A percentile compares a stretch with the other conserved stretches of the same genome.
phyloP scores from a whole-genome alignment of 1,140 invertebrate genomes.

The Plodia interpunctella region DNA sequence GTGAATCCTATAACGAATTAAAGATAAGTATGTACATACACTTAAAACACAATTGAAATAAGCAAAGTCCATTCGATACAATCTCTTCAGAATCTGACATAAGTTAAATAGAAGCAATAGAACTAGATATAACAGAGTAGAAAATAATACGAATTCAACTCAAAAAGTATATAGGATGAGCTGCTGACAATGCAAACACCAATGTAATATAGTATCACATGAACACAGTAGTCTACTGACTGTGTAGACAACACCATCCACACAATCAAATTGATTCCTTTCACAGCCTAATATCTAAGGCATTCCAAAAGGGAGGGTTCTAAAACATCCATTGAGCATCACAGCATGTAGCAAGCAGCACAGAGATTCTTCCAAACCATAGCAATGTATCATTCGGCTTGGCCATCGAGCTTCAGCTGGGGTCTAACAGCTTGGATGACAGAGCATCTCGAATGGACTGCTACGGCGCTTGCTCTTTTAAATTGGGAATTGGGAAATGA shows the following conservation, averaged over 20 bases:
- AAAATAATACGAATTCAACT: not conserved
- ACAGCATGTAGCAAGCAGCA: constrained; percentile 50
- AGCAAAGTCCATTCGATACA: not conserved
- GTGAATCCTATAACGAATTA: not conserved
- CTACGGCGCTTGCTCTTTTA: constrained; percentile 41
- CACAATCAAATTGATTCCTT: not conserved
- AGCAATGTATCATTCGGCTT: constrained; percentile 33
- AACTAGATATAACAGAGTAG: not conserved
- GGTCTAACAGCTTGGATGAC: constrained; percentile 46
- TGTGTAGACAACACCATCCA: not conserved
- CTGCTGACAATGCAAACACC: not conserved
- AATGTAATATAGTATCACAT: not conserved
- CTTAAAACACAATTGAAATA: not conserved
- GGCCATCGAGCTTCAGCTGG: constrained; percentile 44
- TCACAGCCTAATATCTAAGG: not conserved
- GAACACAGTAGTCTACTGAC: not conserved
- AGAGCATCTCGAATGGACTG: constrained; percentile 37
- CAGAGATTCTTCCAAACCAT: constrained; percentile 25
- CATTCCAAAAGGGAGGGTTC: not conserved
- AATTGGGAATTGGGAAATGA: constrained; percentile 31
- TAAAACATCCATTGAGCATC: constrained; percentile 40
- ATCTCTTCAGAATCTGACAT: not conserved
- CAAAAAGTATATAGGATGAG: too few species aligned
- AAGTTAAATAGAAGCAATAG: not conserved
- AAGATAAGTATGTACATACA: too few species aligned